Evolutionary conservation across 1,140 invertebrate genomes (phyloP), one percentile per base, ranked within the genome.

Genomic region (Euschistus heros): DNA sequence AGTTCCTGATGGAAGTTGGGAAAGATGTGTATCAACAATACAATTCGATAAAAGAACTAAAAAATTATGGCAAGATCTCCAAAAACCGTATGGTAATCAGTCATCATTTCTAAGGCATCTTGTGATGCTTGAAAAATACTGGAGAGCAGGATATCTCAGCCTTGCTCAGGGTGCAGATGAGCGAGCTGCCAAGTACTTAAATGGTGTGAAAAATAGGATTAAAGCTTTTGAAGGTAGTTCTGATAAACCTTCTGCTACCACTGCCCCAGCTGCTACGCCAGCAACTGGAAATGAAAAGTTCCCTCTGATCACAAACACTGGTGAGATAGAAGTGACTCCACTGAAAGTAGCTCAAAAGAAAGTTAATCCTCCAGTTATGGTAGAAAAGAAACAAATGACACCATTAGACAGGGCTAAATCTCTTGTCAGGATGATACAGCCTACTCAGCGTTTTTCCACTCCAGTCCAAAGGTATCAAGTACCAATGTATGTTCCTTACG

Each of bases 1-100:
- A 24, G 64, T 64, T 5, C 65, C 67, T 18, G 63, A 50, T 44
- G 66, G 55, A 22, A 62, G 44, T 14, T 91, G 88, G 88, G 88
- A 89, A 66, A 87, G 88, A 61, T 88, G 87, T 67, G 82, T 82
- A 47, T 82, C 85, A 0, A 83, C 84, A 69, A 84, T 92, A 55
- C 87, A 90, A 71, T 91, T 90, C 64, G 88, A 91, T 69, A 77
- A 81, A n/a, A 86, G 88, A 42, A 91, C 88, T 3, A 88, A 88
- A 65, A 78, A 82, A 15, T 76, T 91, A 6, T 92, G 87, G 87
- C 84, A 87, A 64, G 85, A 88, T 67, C 71, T 92, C 27, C 87
- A 90, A 71, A 83, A 87, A 73, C 89, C 89, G 0, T 91, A 92
- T 69, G 89, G 88, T 2, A 92, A 89, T 72, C 86, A 88, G 71